phyloP scores from a whole-genome alignment of 2,888 invertebrate species.

The Xestia sexstrigata region DNA sequence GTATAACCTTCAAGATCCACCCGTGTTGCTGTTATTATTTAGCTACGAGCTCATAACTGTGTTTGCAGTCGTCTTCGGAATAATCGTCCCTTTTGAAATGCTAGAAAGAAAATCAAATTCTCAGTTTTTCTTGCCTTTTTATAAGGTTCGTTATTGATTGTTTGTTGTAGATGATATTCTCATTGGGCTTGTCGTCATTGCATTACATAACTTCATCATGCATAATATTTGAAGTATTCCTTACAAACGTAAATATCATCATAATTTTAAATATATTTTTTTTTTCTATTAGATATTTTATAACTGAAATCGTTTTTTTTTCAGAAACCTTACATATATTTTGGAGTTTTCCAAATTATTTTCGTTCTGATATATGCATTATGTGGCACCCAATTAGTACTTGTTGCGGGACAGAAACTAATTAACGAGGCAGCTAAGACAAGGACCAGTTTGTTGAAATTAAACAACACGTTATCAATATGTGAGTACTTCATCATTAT shows the following conservation, averaged over 20 bases:
- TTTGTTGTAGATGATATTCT: constrained; percentile 23
- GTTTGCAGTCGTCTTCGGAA: too few relatives aligned
- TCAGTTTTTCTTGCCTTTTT: not conserved
- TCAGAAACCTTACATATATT: not conserved
- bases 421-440: constrained; percentile 26
- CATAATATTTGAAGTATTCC: not conserved
- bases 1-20: not conserved
- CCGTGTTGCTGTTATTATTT: too few relatives aligned
- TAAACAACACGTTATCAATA: constrained; percentile 26
- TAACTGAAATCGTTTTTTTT: not conserved
- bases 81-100: not conserved
- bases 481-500: constrained; percentile 25
- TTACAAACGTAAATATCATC: not conserved
- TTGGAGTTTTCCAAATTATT: not conserved
- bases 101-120: not conserved
- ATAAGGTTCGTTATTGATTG: not conserved
- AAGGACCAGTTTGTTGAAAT: constrained; percentile 15
- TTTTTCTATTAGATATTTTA: not conserved
- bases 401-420: constrained; percentile 40
- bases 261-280: too few relatives aligned
- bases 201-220: constrained; percentile 7
- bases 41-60: too few relatives aligned
- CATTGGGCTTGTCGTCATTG: constrained; percentile 1
- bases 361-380: not conserved
- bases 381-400: constrained; percentile 1